Evolutionary conservation across 2,113 vertebrate species (phyloP), one percentile per base, ranked within the genome.

Genomic region (Anarrhichthys ocellatus): DNA sequence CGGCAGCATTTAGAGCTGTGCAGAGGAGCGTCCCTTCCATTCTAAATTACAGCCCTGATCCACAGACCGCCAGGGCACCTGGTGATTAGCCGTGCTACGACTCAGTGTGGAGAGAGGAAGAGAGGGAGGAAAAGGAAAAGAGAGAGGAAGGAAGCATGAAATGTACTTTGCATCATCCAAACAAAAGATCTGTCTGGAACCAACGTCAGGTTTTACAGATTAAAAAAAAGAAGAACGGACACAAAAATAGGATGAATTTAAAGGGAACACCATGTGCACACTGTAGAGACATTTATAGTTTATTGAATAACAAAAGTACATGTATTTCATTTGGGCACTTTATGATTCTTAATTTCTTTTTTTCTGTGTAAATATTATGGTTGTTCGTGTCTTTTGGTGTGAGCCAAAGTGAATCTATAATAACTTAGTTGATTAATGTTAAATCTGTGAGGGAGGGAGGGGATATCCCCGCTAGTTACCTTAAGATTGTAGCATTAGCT

Each of bases 401-500:
- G 91, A 92, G 91, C 91, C 93, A 93, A 93, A 93, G 83, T 84
- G 63, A 38, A 68, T 79, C 87, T 85, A 42, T 88, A 66, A 77
- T n/a, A 62, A 82, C 40, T 80, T 81, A 78, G 85, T 66, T 74
- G 78, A 89, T 88, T 84, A 71, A 73, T 64, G 84, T 93, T 82
- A 74, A 86, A 82, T 78, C 76, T 78, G 70, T 27, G 74, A 64
- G 69, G 82, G 81, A 77, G 74, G 78, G 78, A 84, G 20, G 73
- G 29, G 84, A 88, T 75, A 83, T 85, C 68, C 77, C 87, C 73
- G 82, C 78, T 95, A 93, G 92, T 91, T 86, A 90, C 67, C 64
- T 68, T 92, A 93, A 88, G 92, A 85, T 76, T 88, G 93, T 94
- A 94, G 94, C 93, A 89, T 92, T 95, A 95, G 93, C 87, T 86